Evolutionary conservation across 2,113 vertebrate genomes (phyloP), one percentile per base, ranked within the genome.

Genomic region (Chloroceryle aenea): DNA sequence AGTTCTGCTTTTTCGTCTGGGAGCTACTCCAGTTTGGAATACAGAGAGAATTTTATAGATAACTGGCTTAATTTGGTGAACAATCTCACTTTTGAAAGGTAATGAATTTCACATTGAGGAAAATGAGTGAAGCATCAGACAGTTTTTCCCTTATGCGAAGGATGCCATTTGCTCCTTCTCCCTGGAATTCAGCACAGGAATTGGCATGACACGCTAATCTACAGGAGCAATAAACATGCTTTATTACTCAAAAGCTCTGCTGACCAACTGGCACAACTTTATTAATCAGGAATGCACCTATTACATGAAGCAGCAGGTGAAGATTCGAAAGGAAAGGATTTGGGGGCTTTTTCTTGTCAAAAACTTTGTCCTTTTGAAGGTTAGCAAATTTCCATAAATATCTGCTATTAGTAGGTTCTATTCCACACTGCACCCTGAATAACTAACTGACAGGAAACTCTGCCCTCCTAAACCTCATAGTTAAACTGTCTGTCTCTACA

Each of bases 401-500:
- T 52, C 38, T 69, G 12, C 25, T 91, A 43, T 91, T 86, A 81
- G 36, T 58, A 82, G 19, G 30, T 47, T 88, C 73, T 73, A 83
- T 79, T 94, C 81, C 75, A 76, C 29, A 52, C 38, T 20, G 13
- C 45, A 74, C 72, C 32, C 77, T 53, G 64, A 91, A 69, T 81
- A 96, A 73, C 47, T 55, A 95, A 85, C 63, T 42, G 87, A 81
- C 74, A 94, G 93, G 71, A 94, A 96, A 83, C 22, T 85, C 81
- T 76, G 62, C 45, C 63, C 77, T 92, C 76, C 61, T 73, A 92
- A 89, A 42, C 62, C 34, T 66, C 8, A 0, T 26, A 76, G 69
- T 69, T 90, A 40, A 81, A 71, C 72, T 64, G 63, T 7, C 36
- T 83, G 43, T 72, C 67, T 91, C 72, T 69, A 71, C 19, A n/a